phyloP scores from a whole-genome alignment of 1,140 invertebrate genomes.

The Nylanderia fulva region DNA sequence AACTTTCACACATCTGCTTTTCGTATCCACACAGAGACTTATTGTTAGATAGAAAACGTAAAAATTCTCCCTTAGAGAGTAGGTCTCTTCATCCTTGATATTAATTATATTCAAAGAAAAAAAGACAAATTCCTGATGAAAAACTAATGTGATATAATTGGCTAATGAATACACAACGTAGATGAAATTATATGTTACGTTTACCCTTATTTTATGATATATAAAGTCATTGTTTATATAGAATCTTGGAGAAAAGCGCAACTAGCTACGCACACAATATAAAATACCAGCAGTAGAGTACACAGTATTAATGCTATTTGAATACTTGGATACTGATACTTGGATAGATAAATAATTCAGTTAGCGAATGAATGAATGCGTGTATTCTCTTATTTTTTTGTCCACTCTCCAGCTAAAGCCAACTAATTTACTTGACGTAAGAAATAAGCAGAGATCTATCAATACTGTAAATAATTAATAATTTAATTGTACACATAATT shows the following conservation, averaged over 20 bases:
- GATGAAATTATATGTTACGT: constrained; percentile 35
- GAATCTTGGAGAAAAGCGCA: background rate
- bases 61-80: constrained; percentile 5
- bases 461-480: constrained; percentile 78
- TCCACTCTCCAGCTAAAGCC: constrained; percentile 56
- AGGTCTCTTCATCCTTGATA: constrained; percentile 34
- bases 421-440: constrained; percentile 72
- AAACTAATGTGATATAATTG: constrained; percentile 55
- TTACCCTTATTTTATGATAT: constrained; percentile 8
- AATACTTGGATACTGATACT: background rate
- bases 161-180: constrained; percentile 17
- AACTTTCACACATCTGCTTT: background rate
- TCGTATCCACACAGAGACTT: background rate
- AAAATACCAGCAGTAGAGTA: constrained; percentile 15
- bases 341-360: constrained; percentile 7
- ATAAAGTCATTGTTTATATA: constrained; percentile 3
- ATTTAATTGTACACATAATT: constrained; percentile 75
- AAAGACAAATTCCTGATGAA: background rate
- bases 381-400: constrained; percentile 51
- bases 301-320: constrained; percentile 19
- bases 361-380: constrained; percentile 35
- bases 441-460: constrained; percentile 67
- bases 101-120: background rate
- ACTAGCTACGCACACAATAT: constrained; percentile 19
- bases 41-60: constrained; percentile 24